Percentiles rank a stretch among this genome's conserved stretches.
phyloP scores from a whole-genome alignment of 2,888 invertebrate genomes.

The Megastigmus dorsalis region DNA sequence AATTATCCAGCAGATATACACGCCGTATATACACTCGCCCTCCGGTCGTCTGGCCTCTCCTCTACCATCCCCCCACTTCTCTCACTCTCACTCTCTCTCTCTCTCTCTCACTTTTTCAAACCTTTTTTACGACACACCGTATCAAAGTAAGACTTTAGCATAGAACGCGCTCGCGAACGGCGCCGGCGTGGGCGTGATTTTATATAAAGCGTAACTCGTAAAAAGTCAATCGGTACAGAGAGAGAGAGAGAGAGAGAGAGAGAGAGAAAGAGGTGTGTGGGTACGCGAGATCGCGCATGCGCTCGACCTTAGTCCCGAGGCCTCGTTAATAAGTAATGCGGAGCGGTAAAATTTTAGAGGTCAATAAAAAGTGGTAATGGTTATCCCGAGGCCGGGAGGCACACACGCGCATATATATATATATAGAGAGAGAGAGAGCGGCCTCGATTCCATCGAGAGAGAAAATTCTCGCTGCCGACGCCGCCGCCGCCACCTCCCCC shows the following conservation, averaged over 20 bases:
- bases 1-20: constrained; percentile 25
- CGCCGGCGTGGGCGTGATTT: constrained; percentile 35
- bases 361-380: constrained; percentile 53
- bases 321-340: constrained; percentile 54
- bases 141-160: constrained; percentile 33
- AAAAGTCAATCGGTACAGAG: constrained; percentile 50
- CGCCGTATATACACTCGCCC: neutral
- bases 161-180: neutral
- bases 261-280: neutral
- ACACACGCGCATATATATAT: too few species aligned
- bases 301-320: neutral
- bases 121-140: constrained; percentile 22
- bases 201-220: constrained; percentile 48
- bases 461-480: constrained; percentile 7
- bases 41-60: neutral
- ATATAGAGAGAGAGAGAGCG: neutral
- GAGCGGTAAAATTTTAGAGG: constrained; percentile 52
- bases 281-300: constrained; percentile 1
- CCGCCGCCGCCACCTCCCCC: neutral
- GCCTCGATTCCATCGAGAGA: constrained; percentile 37
- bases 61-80: too few species aligned
- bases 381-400: constrained; percentile 37
- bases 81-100: neutral
- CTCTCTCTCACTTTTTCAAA: neutral
- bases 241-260: neutral